Base-by-base conservation (phyloP, 2,113 vertebrate genomes). In the Isichthys henryi region DNA sequence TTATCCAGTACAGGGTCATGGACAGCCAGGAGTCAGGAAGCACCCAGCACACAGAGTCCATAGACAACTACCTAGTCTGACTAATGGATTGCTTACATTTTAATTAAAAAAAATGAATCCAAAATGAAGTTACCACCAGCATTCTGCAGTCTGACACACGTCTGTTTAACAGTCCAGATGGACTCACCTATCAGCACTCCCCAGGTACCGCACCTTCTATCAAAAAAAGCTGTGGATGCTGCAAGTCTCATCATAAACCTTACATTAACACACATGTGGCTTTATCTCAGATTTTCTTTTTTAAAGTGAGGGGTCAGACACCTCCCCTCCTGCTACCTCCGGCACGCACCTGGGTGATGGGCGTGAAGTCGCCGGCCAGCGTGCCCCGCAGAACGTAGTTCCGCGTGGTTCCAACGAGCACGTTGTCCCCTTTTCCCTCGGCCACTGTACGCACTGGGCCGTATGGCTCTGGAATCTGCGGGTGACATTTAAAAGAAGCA, bases 351-450 rank as follows among this genome's bases (percentile, higher is more conserved):
- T 99, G 98, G 88, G 98, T 99, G 86, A 99, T 99, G 27, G 97
- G 96, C 1, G 93, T 92, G 45, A 99, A 99, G 19, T 97, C 96
- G 91, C 98, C 98, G 0, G 97, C 95, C 62, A 99, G 94, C 0
- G 96, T 97, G 70, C 98, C 98, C 90, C 98, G 97, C 3, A 99
- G 93, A 56, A 99, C 97, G 0, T 97, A 98, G 93, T 99, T 98
- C 93, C 97, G 97, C 2, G 98, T 99, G 5, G 98, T 99, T 88
- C 98, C 98, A 80, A 99, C 98, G 89, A 99, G 95, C 86, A 99
- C 96, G 10, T 95, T 93, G 0, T 98, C 96, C 0, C 98, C 98
- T 92, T 97, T 96, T 74, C 98, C 97, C 90, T 99, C 98, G 5
- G 98, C 96, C 88, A 99, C 96, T 15, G 98, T 99, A 91, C 98